Percentiles rank a stretch among this genome's conserved stretches.
phyloP scores from a whole-genome alignment of 2,113 vertebrate genomes.

The Alosa alosa region DNA sequence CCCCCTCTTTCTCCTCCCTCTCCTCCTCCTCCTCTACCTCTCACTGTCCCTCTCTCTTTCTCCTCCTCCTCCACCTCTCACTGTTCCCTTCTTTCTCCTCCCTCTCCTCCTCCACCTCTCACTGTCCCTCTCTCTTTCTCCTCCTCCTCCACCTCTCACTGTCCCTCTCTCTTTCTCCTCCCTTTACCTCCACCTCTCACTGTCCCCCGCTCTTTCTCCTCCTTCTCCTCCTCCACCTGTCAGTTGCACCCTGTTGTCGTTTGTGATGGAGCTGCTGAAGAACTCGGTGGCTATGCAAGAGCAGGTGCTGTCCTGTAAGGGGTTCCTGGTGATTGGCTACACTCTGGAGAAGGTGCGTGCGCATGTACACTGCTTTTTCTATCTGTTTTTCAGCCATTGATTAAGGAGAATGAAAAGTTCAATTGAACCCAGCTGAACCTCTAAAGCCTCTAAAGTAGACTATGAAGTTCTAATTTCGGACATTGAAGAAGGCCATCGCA shows the following conservation, averaged over 20 bases:
- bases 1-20: too few species aligned
- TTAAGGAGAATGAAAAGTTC: not conserved
- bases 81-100: not conserved
- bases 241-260: conserved; percentile 92
- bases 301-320: conserved; percentile 95
- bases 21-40: too few species aligned
- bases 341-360: conserved; percentile 91
- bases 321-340: conserved; percentile 96
- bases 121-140: too few species aligned
- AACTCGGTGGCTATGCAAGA: conserved; percentile 98
- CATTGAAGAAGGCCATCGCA: too few species aligned
- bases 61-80: not conserved
- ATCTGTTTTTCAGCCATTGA: not conserved
- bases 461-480: not conserved
- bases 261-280: conserved; percentile 96
- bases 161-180: too few species aligned
- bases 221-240: conserved; percentile 34
- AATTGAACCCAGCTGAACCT: too few species aligned
- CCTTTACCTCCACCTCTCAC: not conserved
- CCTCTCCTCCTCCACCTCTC: not conserved
- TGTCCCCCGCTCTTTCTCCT: not conserved
- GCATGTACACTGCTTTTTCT: conserved; percentile 30
- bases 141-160: too few species aligned
- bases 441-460: not conserved
- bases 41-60: too few species aligned